Base-by-base conservation (phyloP, 1,140 invertebrate species). In the Pteromalus puparum region DNA sequence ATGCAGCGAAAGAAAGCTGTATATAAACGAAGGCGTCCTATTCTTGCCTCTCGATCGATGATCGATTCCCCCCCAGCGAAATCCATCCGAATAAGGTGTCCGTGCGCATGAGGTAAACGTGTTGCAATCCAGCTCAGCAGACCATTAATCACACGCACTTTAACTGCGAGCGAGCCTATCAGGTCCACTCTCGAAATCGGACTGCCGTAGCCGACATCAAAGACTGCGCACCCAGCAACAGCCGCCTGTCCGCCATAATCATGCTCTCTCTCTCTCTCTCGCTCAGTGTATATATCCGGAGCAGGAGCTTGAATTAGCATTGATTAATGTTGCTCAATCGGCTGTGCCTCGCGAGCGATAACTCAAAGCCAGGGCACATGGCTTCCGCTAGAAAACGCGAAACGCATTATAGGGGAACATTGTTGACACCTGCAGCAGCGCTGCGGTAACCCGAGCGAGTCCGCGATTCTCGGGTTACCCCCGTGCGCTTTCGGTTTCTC, bases 341-440 rank as follows among this genome's bases (percentile, higher is more conserved):
- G 53, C 53, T 18, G 53, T 61, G 53, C 53, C 46, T 38, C 38
- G 15, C 74, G 26, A n/a, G 48, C 46, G 61, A 79, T 79, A 65
- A 38, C n/a, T 53, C 77, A 79, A 61, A 77, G 75, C 46, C 48
- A 13, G 46, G 61, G 18, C 18, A n/a, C 18, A n/a, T 18, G 34
- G 70, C 12, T 10, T 7, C 30, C 24, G 5, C 24, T 26, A 21
- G 28, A 74, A 74, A 38, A 61, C 6, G 15, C 26, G 72, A 74
- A 28, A n/a, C 46, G 10, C 21, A 38, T 21, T 65, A 84, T 81
- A 73, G 42, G 82, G 78, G 81, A 26, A 42, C 72, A 86, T 84
- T 86, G 83, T 77, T 48, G 75, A 82, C 75, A 70, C 74, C 67
- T 70, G 75, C 73, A 76, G 77, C 70, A 70, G 21, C 46, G 42